Base-by-base conservation (phyloP, 2,113 vertebrate species). In the Osmerus eperlanus region DNA sequence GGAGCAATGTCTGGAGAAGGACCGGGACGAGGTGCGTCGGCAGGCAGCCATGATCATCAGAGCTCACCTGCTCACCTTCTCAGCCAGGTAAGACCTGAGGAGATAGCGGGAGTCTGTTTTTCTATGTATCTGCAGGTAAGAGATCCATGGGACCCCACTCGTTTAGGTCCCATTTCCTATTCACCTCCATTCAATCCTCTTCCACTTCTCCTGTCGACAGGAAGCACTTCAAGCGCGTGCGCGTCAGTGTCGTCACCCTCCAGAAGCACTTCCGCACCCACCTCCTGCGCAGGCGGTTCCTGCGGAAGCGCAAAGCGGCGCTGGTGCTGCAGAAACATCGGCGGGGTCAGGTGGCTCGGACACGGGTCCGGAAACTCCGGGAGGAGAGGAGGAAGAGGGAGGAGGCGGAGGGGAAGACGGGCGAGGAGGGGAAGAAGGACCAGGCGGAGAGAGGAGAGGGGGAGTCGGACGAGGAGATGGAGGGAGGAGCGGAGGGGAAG, bases 1-100 rank as follows among this genome's bases (percentile, higher is more conserved):
- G 83, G 96, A 97, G 87, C 95, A 96, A 81, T 91, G 85, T 80
- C 89, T 97, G 84, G 96, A 97, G 90, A 96, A 95, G 88, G 91
- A 93, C 84, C 89, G 95, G 74, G 95, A 95, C 81, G 94, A 94
- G 85, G 88, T 94, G 76, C 89, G 94, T 72, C 89, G 90, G 61
- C 91, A 94, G 84, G 95, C 95, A 2, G 95, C 94, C 61, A 83
- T 95, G 90, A 88, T 95, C 70, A 95, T 97, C 87, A 89, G 92
- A 81, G 96, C 95, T 54, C 92, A 96, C 77, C 87, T 96, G 55
- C 94, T 96, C 78, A 91, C 94, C 80, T 97, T 95, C 86, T 95
- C 90, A 71, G 94, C 94, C 86, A 96, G 94, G 95, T 96, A 90
- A 91, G 86, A 58, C 3, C 41, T 21, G 21, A 25, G 18, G n/a